Base-by-base conservation (phyloP, 2,797 vertebrate genomes). In the Melanotaenia maccullochi region DNA sequence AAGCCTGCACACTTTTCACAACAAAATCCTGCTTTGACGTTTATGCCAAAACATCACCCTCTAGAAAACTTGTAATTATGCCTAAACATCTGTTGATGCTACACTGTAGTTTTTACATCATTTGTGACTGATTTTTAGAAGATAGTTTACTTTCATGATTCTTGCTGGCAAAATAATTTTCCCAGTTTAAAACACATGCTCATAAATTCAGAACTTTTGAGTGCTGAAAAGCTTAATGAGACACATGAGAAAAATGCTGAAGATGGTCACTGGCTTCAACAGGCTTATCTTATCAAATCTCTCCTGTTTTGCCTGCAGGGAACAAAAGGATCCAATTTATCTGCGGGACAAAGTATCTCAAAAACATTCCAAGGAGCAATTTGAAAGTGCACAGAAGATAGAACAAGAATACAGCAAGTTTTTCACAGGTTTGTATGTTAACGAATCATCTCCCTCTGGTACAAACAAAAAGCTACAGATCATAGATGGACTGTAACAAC, bases 321-420 rank as follows among this genome's bases (percentile, higher is more conserved):
- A 98, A 74, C 97, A 98, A 89, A 98, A 97, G 90, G 97, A 99
- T 90, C 97, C 97, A 0, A 79, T 97, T 75, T 99, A 97, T 95
- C 93, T 98, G 90, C 94, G 96, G 89, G 97, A 99, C 93, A 99
- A 98, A 94, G 96, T 99, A 71, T 98, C 98, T 78, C 97, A 99
- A 90, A 98, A 98, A 95, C 97, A 99, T 98, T 99, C 97, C 97
- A 99, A 99, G 97, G 97, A 99, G 89, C 97, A 98, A 78, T 99
- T 96, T 94, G 97, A 99, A 90, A 95, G 93, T 18, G 96, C 97
- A 79, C 97, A 97, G 93, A 98, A 97, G 92, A 96, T 96, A 28
- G 97, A 99, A 79, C 97, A 98, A 84, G 97, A 99, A 47, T 99
- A 98, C 81, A 96, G 96, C 95, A 96, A 97, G 87, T 99, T 96